Evolutionary conservation across 2,797 vertebrate genomes (phyloP).

Genomic region (Pseudocheirus occidentalis): DNA sequence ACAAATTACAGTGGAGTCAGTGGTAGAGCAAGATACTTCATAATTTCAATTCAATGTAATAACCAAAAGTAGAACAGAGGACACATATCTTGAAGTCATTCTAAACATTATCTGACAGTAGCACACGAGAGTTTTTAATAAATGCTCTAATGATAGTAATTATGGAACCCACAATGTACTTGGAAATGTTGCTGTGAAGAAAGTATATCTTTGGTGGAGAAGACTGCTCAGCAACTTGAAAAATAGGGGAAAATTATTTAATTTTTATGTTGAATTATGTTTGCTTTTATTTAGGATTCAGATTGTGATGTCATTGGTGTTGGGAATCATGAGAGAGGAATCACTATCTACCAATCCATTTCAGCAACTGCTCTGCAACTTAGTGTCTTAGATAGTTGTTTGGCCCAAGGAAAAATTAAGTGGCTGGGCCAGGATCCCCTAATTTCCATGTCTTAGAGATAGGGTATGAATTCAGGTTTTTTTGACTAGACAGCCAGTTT

Average conservation of each 20-base stretch:
- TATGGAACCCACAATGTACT: background rate
- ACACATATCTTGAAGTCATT: background rate
- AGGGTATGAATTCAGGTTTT: too few relatives aligned
- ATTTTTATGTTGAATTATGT: background rate
- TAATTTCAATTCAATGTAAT: background rate
- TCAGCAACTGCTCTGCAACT: background rate
- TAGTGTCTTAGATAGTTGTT: background rate
- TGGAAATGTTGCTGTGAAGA: background rate
- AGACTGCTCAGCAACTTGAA: background rate
- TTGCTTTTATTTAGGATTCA: background rate
- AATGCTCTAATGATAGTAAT: background rate
- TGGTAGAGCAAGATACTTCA: background rate
- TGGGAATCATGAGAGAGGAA: background rate
- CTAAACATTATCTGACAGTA: background rate
- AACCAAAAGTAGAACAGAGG: background rate
- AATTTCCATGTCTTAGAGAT: too few relatives aligned
- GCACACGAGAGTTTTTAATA: background rate
- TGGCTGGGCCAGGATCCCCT: too few relatives aligned
- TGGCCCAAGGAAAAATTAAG: too few relatives aligned
- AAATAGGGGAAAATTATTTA: background rate
- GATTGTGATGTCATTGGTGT: background rate
- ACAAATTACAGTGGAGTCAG: background rate
- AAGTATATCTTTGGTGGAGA: background rate
- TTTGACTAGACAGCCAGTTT: too few relatives aligned
- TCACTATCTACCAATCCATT: background rate